Conservation (phyloP, 2,797 vertebrate genomes). For the Lacerta viridis region DNA sequence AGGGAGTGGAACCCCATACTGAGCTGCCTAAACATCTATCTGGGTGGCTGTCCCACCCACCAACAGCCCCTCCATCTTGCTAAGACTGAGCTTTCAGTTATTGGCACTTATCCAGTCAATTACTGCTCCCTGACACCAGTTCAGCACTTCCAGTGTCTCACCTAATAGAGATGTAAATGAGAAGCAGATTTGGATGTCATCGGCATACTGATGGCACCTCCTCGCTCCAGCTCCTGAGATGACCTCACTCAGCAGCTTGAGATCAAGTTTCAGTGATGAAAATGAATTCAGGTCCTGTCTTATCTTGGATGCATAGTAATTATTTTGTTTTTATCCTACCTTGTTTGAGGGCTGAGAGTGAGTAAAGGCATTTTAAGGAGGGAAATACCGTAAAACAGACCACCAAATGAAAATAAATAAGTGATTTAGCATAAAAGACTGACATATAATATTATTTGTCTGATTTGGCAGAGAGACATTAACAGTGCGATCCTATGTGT, state of each 20-base stretch:
- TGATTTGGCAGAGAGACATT: not conserved
- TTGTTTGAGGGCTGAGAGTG: not conserved
- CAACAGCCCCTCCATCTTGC: not conserved
- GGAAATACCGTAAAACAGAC: rapidly evolving
- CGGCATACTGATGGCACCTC: not conserved
- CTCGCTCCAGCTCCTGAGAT: not conserved
- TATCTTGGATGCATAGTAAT: not conserved
- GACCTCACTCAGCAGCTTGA: not conserved
- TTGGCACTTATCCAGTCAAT: not conserved
- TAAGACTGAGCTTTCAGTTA: not conserved
- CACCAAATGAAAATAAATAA: not conserved
- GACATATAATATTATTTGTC: not conserved
- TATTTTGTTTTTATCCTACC: not conserved
- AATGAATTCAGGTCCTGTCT: not conserved
- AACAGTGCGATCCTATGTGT: not conserved
- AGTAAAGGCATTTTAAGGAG: not conserved
- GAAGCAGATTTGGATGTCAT: not conserved
- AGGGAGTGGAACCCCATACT: not conserved
- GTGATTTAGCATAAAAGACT: not conserved
- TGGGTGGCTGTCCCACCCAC: not conserved
- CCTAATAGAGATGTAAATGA: conserved; percentile 20
- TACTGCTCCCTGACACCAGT: not conserved
- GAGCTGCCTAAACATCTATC: not conserved
- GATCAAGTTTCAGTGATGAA: not conserved
- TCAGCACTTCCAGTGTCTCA: not conserved